A percentile compares a stretch with the other conserved stretches of the same genome.
phyloP scores from a whole-genome alignment of 53 echinoderm and acorn worm genomes.

The Holothuria scabra region DNA sequence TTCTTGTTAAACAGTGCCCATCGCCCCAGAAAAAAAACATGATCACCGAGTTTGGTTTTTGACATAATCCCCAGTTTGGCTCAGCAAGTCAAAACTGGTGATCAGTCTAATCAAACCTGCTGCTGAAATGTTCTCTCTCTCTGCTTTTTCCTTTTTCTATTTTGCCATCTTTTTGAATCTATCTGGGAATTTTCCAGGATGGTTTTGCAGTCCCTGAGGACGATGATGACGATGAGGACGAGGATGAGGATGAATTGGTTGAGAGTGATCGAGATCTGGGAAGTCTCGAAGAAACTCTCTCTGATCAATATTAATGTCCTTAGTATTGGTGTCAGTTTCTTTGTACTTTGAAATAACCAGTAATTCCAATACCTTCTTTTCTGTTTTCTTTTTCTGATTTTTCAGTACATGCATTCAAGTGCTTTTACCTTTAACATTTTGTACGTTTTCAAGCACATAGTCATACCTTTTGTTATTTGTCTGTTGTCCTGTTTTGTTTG shows the following conservation, averaged over 20 bases:
- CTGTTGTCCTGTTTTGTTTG: no score
- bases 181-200: constrained; percentile 65
- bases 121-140: background rate
- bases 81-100: no score
- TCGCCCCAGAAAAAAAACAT: no score
- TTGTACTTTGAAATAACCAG: constrained; percentile 27
- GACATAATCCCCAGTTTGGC: no score
- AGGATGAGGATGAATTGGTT: constrained; percentile 22
- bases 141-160: background rate
- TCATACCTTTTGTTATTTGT: no score
- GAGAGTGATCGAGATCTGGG: constrained; percentile 35
- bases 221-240: constrained; percentile 60
- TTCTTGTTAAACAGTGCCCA: no score
- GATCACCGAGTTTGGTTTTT: no score
- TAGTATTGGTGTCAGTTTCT: constrained; percentile 54
- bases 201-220: constrained; percentile 97
- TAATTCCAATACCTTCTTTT: constrained; percentile 39
- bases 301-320: constrained; percentile 37
- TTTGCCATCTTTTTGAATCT: constrained; percentile 10
- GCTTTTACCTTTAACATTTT: no score
- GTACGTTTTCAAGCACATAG: no score
- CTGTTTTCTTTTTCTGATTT: background rate
- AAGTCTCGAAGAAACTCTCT: constrained; percentile 39
- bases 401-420: background rate
- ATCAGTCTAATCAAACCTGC: no score